phyloP scores from a whole-genome alignment of 1,140 invertebrate species.

The Drosophila paulistorum region DNA sequence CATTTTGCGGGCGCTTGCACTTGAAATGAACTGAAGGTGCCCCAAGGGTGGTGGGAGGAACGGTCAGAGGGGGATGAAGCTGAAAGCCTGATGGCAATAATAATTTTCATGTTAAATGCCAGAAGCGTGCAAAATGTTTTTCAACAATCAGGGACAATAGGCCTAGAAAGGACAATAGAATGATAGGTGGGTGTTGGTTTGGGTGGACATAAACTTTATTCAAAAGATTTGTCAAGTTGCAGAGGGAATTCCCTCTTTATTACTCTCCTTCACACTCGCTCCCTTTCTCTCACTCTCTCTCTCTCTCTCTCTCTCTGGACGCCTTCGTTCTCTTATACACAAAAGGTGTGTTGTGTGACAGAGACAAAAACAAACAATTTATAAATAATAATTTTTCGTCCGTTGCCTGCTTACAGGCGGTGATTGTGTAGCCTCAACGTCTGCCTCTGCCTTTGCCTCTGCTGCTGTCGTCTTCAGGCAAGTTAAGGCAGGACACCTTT shows the following conservation, averaged over 20 bases:
- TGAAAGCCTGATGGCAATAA: constrained; percentile 29
- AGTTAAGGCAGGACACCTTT: constrained; percentile 37
- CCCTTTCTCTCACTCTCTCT: not conserved
- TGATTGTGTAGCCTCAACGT: not conserved
- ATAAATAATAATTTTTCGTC: constrained; percentile 60
- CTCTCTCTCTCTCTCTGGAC: not conserved
- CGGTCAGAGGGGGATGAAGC: not conserved
- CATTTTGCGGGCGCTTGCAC: constrained; percentile 15
- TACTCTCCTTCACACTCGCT: not conserved
- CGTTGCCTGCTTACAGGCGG: constrained; percentile 43
- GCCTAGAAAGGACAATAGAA: constrained; percentile 27
- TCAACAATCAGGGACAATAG: constrained; percentile 43
- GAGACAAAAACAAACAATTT: constrained; percentile 39
- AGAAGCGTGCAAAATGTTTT: constrained; percentile 45
- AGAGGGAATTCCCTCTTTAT: not conserved
- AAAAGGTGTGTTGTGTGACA: constrained; percentile 10
- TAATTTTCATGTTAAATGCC: constrained; percentile 39
- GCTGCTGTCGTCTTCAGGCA: constrained; percentile 47
- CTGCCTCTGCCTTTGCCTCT: not conserved
- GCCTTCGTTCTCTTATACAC: constrained; percentile 12
- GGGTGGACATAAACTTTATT: constrained; percentile 25
- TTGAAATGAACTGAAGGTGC: constrained; percentile 10
- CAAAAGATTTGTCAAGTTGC: constrained; percentile 15
- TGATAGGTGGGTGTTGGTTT: not conserved
- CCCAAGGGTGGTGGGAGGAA: no score